Conservation (phyloP, 23 tunicate species). For the Ascidia mentula region DNA sequence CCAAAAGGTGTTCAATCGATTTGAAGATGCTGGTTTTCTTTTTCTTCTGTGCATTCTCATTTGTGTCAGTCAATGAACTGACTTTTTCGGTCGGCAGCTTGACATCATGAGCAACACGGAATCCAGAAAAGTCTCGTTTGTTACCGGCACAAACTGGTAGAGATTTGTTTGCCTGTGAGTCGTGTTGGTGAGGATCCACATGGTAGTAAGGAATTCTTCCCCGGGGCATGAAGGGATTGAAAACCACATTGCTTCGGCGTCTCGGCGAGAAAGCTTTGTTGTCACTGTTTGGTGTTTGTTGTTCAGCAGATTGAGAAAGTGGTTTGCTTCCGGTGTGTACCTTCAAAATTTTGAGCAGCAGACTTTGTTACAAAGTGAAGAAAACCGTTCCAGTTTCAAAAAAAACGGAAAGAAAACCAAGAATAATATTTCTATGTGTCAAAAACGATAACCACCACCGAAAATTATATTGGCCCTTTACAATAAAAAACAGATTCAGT, state of each 20-base stretch:
- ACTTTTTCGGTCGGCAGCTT: too few species aligned
- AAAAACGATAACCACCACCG: too few species aligned
- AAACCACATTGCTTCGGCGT: not conserved
- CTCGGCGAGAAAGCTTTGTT: not conserved
- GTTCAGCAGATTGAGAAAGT: not conserved
- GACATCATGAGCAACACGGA: too few species aligned
- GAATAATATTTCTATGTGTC: too few species aligned
- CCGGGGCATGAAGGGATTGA: not conserved
- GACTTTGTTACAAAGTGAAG: too few species aligned
- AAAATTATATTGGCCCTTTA: not conserved
- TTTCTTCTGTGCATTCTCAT: not conserved
- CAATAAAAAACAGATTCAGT: too few species aligned
- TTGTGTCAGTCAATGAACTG: too few species aligned
- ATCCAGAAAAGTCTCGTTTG: too few species aligned
- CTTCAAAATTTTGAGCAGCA: too few species aligned
- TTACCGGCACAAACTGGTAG: too few species aligned
- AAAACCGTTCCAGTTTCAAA: not conserved
- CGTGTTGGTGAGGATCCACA: not conserved
- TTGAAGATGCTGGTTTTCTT: conserved; percentile 3
- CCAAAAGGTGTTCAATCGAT: conserved; percentile 1
- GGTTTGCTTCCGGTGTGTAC: not conserved
- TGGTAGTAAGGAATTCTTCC: not conserved
- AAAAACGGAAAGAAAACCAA: not conserved
- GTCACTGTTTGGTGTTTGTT: not conserved
- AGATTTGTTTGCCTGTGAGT: not conserved